Evolutionary conservation across 1,140 invertebrate genomes (phyloP), one percentile per base, ranked within the genome.

Genomic region (Drosophila baimaii): DNA sequence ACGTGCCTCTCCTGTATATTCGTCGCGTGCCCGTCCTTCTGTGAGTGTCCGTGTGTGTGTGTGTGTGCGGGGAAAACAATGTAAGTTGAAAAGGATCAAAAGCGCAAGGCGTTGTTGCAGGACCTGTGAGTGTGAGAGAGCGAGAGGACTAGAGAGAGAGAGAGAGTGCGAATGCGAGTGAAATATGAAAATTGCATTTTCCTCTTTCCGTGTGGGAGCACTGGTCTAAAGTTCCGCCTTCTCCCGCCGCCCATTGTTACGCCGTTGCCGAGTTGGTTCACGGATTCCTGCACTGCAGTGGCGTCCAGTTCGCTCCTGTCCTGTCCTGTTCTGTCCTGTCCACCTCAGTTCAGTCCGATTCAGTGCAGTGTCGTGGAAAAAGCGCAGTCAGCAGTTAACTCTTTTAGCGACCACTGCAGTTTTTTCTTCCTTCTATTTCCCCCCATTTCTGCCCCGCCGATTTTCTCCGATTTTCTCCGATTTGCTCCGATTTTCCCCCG

Each of bases 161-260:
- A 31, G 27, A 21, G 46, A 29, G 31, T 47, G 44, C 54, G 35
- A 66, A 43, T 35, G 58, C 33, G 44, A 65, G 77, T 66, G 51
- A 85, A 57, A 86, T 81, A 86, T 68, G 71, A 82, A 88, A 86
- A 86, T 88, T 86, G 84, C 84, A 86, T 88, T 86, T 86, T 78
- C 74, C 75, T 70, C 31, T 83, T 83, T 79, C 72, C 77, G 68
- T 76, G 57, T 65, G 59, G 61, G 51, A 54, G 70, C 51, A 35
- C 76, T 74, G 56, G 72, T 65, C 66, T 77, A 59, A 52, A 66
- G 61, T 71, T 68, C 55, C 52, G 23, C 44, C 62, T 44, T 25
- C 54, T 46, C 56, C 21, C 59, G 43, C 31, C 21, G 17, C 21
- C 25, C 47, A 49, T 31, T 56, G 43, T 47, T 65, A 54, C 51